Conservation (phyloP, 2,888 invertebrate species). For the Anagyrus pseudococci region DNA sequence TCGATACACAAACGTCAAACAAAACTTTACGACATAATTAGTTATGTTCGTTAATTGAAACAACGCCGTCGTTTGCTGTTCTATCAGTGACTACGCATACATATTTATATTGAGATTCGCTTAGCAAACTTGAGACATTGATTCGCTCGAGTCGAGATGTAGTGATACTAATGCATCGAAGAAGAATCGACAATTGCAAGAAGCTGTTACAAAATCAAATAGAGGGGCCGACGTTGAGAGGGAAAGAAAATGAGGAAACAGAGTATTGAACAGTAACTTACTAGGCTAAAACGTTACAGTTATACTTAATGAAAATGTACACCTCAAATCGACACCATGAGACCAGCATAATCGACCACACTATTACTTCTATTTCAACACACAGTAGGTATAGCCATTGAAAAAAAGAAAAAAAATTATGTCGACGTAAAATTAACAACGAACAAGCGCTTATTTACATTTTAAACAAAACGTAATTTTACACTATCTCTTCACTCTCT, state of each 20-base stretch:
- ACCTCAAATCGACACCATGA: conserved; percentile 30
- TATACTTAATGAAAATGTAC: conserved; percentile 38
- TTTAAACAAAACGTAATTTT: conserved; percentile 36
- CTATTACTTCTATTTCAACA: conserved; percentile 13
- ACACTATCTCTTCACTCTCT: conserved; percentile 26
- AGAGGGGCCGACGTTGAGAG: conserved; percentile 5
- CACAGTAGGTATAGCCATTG: conserved; percentile 25
- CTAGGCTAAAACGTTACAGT: conserved; percentile 33
- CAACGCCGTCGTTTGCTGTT: conserved; percentile 24
- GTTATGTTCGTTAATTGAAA: background rate
- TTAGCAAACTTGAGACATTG: conserved; percentile 26
- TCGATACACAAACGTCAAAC: conserved; percentile 5
- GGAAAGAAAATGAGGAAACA: conserved; percentile 31
- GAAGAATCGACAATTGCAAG: conserved; percentile 21
- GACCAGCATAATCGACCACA: conserved; percentile 22
- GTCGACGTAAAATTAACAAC: conserved; percentile 37
- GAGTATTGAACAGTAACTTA: conserved; percentile 39
- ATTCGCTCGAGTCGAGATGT: conserved; percentile 17
- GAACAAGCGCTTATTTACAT: conserved; percentile 41
- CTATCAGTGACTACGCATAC: conserved; percentile 27
- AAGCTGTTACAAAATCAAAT: background rate
- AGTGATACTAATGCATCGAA: too few species aligned
- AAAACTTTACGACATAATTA: conserved; percentile 7
- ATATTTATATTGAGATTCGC: conserved; percentile 37
- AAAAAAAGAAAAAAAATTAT: conserved; percentile 19